A percentile compares a stretch with the other conserved stretches of the same genome.
These are phyloP conservation scores for Heliornis fulica DNA, from an alignment of 2,113 vertebrate genomes.

Conservation along the genomic window DNA sequence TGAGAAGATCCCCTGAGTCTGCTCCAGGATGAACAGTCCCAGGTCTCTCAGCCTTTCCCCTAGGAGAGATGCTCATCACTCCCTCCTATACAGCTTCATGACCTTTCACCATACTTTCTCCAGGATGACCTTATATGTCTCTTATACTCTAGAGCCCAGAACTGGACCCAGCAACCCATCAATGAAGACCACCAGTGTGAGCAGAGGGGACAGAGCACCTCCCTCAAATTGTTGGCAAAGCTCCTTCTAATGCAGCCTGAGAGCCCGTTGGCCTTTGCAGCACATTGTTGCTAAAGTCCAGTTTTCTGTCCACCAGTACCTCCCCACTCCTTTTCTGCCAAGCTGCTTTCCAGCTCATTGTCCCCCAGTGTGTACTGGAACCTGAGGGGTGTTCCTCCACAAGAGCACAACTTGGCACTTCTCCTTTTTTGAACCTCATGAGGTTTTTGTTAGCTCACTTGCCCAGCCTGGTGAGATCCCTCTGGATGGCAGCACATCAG, in stretches of 20 bases:
- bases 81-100: not conserved
- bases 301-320: not conserved
- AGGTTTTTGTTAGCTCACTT: not conserved
- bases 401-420: not conserved
- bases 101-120: not conserved
- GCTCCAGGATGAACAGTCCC: not conserved
- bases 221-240: not conserved
- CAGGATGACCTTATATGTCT: not conserved
- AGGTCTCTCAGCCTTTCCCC: not conserved
- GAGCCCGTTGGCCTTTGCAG: not conserved
- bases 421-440: not conserved
- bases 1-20: not conserved
- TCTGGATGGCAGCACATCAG: not conserved
- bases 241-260: not conserved
- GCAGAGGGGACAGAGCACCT: not conserved
- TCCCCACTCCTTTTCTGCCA: not conserved
- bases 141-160: not conserved
- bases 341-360: not conserved
- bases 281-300: not conserved
- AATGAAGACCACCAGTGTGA: not conserved
- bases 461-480: not conserved
- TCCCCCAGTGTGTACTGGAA: not conserved
- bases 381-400: no score
- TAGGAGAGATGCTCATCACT: not conserved
- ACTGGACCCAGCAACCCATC: not conserved